Percentiles rank a stretch among this genome's conserved stretches.
phyloP scores from a whole-genome alignment of 2,113 vertebrate species.

The Trematocara stigmaticum region DNA sequence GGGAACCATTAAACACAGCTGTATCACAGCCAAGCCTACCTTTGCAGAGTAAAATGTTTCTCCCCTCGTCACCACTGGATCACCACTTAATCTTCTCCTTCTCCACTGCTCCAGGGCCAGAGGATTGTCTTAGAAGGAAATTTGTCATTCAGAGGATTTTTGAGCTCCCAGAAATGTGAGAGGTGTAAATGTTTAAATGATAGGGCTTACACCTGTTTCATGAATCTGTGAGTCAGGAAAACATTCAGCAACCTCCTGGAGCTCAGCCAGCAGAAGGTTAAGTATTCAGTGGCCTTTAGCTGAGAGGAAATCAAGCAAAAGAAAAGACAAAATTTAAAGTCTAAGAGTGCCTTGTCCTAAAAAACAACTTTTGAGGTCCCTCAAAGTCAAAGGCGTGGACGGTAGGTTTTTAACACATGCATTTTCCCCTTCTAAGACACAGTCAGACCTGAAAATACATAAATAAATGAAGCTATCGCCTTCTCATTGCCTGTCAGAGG shows the following conservation, averaged over 20 bases:
- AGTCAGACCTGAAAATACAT: neutral
- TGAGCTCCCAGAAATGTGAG: neutral
- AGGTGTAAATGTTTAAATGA: neutral
- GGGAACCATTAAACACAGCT: neutral
- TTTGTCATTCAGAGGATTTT: neutral
- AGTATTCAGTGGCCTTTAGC: neutral
- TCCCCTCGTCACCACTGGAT: neutral
- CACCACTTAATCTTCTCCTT: neutral
- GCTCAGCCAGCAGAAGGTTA: neutral
- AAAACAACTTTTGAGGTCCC: neutral
- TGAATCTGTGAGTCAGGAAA: neutral
- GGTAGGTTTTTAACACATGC: neutral
- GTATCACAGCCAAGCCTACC: neutral
- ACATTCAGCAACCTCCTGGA: neutral
- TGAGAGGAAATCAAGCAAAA: neutral
- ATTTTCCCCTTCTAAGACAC: neutral
- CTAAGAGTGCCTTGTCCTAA: neutral
- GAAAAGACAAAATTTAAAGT: neutral
- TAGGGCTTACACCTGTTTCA: neutral
- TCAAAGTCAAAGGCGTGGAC: neutral
- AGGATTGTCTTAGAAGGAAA: neutral
- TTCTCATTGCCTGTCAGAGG: neutral
- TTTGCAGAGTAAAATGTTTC: neutral
- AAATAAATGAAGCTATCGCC: neutral
- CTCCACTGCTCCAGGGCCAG: neutral